Base-by-base conservation (phyloP, 2,797 vertebrate species). In the Megalops cyprinoides region DNA sequence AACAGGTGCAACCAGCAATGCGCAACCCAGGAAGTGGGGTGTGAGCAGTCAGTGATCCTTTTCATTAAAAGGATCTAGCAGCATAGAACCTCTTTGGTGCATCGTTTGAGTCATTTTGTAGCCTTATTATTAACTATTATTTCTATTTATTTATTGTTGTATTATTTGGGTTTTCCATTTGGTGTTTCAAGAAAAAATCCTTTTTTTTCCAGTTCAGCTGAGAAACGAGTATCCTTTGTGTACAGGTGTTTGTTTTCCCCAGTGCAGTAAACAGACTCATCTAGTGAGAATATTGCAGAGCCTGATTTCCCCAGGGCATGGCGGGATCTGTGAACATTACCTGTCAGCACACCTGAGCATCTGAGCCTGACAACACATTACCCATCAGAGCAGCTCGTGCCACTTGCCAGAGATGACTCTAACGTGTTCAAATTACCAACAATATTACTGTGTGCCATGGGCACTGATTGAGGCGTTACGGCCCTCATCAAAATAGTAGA, bases 301-400 rank as follows among this genome's bases (percentile, higher is more conserved):
- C 77, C 74, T 94, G 92, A 95, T 95, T 95, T 95, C 94, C 92
- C 92, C 83, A 34, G 91, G 79, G 90, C 82, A 37, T 9, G 51
- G 69, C 31, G 8, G 23, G 44, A 85, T 87, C 87, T 92, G 82
- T 79, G 88, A 92, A 90, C 89, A 83, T 85, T 87, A 93, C 92
- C 90, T 93, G 91, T 92, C 91, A 90, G 91, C 91, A 89, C 94
- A 94, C 93, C 94, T 94, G 94, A 91, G 91, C 92, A 87, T 86
- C 88, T 82, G 77, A 65, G 62, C 42, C 34, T 78, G 62, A 56
- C 76, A 39, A 75, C 75, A 51, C 87, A 82, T 87, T 86, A 85
- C 76, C 84, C 67, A 71, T 77, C 84, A 87, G 90, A 88, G 86
- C 80, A 83, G 92, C 92, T 92, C 92, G 93, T 90, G 86, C 86